A percentile compares a stretch with the other conserved stretches of the same genome.
These are phyloP conservation scores for Lutraria rhynchaena DNA, from an alignment of 1,140 invertebrate species.

Conservation along the genomic window DNA sequence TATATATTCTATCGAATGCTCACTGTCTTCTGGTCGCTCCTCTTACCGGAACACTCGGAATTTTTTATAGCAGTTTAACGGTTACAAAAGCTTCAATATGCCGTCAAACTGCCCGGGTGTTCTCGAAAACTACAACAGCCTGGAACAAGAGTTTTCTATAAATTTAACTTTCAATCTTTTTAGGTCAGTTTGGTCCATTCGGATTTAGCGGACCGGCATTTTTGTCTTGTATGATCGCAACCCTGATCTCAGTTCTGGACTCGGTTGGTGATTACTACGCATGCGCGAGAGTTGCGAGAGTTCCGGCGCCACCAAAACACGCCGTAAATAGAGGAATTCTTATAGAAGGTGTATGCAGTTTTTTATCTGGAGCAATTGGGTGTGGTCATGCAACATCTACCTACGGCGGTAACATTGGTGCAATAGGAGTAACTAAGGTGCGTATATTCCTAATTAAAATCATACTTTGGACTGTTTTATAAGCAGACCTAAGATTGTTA, in stretches of 20 bases:
- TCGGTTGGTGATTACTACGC: constrained; percentile 75
- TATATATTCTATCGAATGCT: too few relatives aligned
- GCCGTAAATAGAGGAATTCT: constrained; percentile 87
- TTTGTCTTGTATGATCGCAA: constrained; percentile 71
- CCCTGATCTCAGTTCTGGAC: constrained; percentile 66
- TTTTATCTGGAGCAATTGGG: constrained; percentile 92
- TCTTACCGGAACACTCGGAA: background rate
- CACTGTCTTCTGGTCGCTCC: too few relatives aligned
- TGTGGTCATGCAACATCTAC: constrained; percentile 93
- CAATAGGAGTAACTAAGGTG: constrained; percentile 88
- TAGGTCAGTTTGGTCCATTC: constrained; percentile 32
- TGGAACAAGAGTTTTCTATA: background rate
- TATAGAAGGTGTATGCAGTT: constrained; percentile 91
- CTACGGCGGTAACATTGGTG: constrained; percentile 92
- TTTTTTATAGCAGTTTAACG: background rate
- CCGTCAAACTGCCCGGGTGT: background rate
- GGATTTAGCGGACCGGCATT: constrained; percentile 54
- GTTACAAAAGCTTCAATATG: background rate
- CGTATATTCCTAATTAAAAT: too few relatives aligned
- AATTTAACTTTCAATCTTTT: constrained; percentile 58
- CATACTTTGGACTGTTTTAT: too few relatives aligned
- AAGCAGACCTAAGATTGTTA: too few relatives aligned
- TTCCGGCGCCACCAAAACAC: constrained; percentile 67
- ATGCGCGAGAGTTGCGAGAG: constrained; percentile 70
- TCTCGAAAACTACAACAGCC: background rate